Evolutionary conservation across 2,888 invertebrate genomes (phyloP).

Genomic region (Eristalis intricaria): DNA sequence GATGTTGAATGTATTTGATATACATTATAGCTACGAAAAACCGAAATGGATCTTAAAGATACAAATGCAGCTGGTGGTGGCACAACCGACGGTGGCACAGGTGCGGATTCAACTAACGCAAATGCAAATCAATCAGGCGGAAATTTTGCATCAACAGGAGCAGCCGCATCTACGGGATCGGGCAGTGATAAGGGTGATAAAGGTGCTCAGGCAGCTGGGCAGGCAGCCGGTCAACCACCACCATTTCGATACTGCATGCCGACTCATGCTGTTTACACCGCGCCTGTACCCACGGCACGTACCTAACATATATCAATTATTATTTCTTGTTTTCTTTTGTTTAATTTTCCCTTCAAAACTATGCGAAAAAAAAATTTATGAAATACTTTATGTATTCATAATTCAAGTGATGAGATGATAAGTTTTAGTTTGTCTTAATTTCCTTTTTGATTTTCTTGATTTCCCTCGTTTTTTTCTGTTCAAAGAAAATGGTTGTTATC

Average conservation of each 20-base stretch:
- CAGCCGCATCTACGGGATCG: conserved; percentile 78
- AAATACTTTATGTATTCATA: background rate
- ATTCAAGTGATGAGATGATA: too few relatives aligned
- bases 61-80: conserved; percentile 60
- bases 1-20: conserved; percentile 55
- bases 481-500: background rate
- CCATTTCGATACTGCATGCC: conserved; percentile 84
- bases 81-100: conserved; percentile 49
- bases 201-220: conserved; percentile 53
- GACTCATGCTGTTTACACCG: conserved; percentile 84
- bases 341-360: conserved; percentile 6
- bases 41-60: conserved; percentile 74
- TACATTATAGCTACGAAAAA: conserved; percentile 78
- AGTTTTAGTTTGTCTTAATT: background rate
- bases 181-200: conserved; percentile 73
- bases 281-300: conserved; percentile 85
- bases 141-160: conserved; percentile 44
- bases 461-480: too few relatives aligned
- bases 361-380: background rate
- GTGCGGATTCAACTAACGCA: conserved; percentile 47
- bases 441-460: background rate
- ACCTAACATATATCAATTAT: conserved; percentile 75
- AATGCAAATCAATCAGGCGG: conserved; percentile 56
- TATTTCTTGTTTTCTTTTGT: conserved; percentile 5
- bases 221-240: conserved; percentile 76